Evolutionary conservation across 2,113 vertebrate genomes (phyloP), one percentile per base, ranked within the genome.

Genomic region (Heteronetta atricapilla): DNA sequence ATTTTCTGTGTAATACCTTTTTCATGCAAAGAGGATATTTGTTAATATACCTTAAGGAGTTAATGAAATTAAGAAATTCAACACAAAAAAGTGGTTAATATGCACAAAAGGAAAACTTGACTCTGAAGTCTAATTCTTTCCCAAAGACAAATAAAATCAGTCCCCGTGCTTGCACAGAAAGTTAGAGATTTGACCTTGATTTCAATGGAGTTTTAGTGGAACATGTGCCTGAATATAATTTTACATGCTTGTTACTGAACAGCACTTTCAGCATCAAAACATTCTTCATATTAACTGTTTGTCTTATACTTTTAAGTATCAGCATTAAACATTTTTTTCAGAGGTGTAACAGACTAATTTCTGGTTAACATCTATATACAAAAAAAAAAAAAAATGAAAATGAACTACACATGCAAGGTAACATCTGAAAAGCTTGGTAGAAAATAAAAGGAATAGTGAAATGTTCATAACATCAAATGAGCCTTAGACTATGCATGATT

Each of bases 91-190:
- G 7, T 34, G 7, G 11, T 50, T 68, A 72, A 83, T 29, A 60
- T 17, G 26, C 15, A n/a, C 7, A 62, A 44, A 87, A 56, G 63
- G 4, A 16, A 68, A 82, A 17, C 48, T 70, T 72, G 6, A 59
- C 11, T 64, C 46, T 50, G 13, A 85, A 56, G 8, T 8, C 2
- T 18, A 64, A 56, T 6, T 86, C n/a, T 60, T 74, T 62, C 2
- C 6, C 28, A 38, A 0, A 2, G 1, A 79, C 60, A 7, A 77
- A 55, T 22, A 64, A 22, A 2, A 26, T 59, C 0, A 0, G 7
- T 62, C 29, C 16, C 80, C 62, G 13, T 26, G 48, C 19, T 55
- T 63, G 13, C 1, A 81, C 1, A 38, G 29, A 70, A 93, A 59
- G 7, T 20, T 44, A 46, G 18, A 95, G 38, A 63, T 81, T 70